phyloP scores from a whole-genome alignment of 2,113 vertebrate genomes.

The Pseudopodoces humilis region DNA sequence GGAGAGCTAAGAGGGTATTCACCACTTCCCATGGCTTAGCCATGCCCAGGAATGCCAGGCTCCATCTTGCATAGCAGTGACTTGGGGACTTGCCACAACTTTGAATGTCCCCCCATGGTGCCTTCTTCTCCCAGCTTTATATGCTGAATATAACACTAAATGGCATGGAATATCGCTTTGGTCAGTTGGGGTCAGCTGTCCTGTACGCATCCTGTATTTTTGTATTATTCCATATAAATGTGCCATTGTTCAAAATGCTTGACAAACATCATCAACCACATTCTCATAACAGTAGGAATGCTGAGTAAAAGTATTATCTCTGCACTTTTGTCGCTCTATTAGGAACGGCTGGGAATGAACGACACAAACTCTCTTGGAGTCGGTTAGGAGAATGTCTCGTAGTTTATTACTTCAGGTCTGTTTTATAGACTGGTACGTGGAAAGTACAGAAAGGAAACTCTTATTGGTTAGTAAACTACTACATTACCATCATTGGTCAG shows the following conservation, averaged over 20 bases:
- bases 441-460: too few species aligned
- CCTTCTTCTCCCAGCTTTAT: background rate
- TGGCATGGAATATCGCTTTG: background rate
- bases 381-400: too few species aligned
- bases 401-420: too few species aligned
- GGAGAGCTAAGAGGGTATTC: background rate
- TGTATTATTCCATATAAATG: background rate
- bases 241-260: background rate
- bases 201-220: background rate
- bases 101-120: background rate
- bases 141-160: background rate
- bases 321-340: too few species aligned
- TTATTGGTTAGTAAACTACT: too few species aligned
- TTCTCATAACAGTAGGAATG: background rate
- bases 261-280: background rate
- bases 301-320: background rate
- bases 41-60: background rate
- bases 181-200: background rate
- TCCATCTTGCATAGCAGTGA: accelerated
- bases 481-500: too few species aligned
- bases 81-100: background rate
- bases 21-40: background rate
- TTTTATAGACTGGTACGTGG: too few species aligned
- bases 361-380: too few species aligned
- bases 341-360: too few species aligned